Base-by-base conservation (phyloP, 2,888 invertebrate genomes). In the Heliconius sara region DNA sequence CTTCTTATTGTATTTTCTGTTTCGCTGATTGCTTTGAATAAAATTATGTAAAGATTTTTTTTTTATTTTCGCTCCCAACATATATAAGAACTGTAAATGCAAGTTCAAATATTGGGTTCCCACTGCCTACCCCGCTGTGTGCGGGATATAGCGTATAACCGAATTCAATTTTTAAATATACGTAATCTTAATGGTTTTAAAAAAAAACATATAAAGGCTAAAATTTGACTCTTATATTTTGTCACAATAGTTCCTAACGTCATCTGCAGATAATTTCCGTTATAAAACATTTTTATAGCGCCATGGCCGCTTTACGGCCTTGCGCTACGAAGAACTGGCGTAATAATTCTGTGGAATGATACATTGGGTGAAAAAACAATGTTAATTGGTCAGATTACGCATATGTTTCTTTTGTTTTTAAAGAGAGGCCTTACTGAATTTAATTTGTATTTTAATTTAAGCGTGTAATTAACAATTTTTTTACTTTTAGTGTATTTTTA, bases 301-400 rank as follows among this genome's bases (percentile, higher is more conserved):
- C 47, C 65, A 5, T 30, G 65, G 39, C 47, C 47, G 47, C 75
- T 75, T 75, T 75, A 75, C 22, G 27, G 65, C 65, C n/a, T 12
- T 66, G 43, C 39, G 78, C 43, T 79, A 75, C 75, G 74, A 79
- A 70, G 74, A 78, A 75, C 78, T 74, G 68, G 67, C 68, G 60
- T 66, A 68, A 79, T 75, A 79, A 79, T 70, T 79, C 30, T 67
- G 43, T 39, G 65, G 30, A 67, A 78, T 73, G 66, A 78, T 74
- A 60, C 27, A 60, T 30, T 74, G 22, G 39, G 57, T 2, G 22
- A 60, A 78, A 43, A 68, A 78, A 78, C 65, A 72, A 60, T 34
- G 34, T 65, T 27, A 75, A 22, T 75, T 75, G 75, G 65, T n/a
- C 60, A 27, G 27, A 27, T 71, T 52, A 71, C 27, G 34, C 5